Conservation (phyloP, 2,797 vertebrate species). For the Ptychobarbus kaznakovi region DNA sequence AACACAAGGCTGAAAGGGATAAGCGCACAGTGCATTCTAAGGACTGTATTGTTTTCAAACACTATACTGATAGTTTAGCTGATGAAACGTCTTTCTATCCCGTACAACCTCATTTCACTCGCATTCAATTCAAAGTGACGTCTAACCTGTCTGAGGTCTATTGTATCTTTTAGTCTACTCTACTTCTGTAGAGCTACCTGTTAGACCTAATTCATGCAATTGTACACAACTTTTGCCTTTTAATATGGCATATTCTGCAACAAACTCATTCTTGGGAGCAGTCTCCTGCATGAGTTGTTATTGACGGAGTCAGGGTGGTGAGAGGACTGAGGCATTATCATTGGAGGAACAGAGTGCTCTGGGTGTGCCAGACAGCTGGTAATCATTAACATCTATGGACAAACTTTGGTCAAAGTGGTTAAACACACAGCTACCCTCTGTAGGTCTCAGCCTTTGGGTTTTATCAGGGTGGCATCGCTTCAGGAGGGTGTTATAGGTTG, state of each 20-base stretch:
- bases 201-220: not conserved
- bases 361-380: slow-evolving; percentile 58
- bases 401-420: slow-evolving; percentile 71
- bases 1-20: not conserved
- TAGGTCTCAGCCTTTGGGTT: slow-evolving; percentile 54
- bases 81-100: not conserved
- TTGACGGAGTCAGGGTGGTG: slow-evolving; percentile 49
- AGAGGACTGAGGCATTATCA: slow-evolving; percentile 43
- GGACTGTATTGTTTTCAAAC: not conserved
- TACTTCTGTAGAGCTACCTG: not conserved
- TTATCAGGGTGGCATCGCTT: slow-evolving; percentile 44
- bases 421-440: slow-evolving; percentile 46
- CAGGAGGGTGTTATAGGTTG: slow-evolving; percentile 24
- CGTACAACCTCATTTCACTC: not conserved
- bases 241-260: not conserved
- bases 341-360: slow-evolving; percentile 53
- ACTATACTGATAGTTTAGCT: not conserved
- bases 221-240: not conserved
- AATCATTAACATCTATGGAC: slow-evolving; percentile 76
- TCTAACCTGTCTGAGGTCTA: not conserved
- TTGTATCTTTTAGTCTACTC: not conserved
- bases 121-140: not conserved
- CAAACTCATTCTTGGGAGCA: slow-evolving; percentile 62
- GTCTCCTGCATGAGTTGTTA: slow-evolving; percentile 43
- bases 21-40: not conserved